Base-by-base conservation (phyloP, 2,113 vertebrate genomes). In the Seriola rivoliana region DNA sequence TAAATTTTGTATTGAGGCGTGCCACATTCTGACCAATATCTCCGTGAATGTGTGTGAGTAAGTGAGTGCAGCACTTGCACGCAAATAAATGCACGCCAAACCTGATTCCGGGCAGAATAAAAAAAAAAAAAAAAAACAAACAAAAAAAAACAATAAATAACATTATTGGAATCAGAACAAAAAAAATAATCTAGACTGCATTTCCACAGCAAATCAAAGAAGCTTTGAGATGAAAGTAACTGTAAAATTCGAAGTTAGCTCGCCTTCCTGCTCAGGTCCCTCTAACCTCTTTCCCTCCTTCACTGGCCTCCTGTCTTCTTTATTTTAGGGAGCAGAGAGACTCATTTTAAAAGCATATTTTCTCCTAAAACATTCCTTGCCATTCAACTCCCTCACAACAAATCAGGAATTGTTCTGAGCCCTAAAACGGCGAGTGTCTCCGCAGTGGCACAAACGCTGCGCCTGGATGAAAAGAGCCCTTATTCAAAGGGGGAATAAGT, bases 11-110 rank as follows among this genome's bases (percentile, higher is more conserved):
- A 95, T 95, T 93, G 94, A 95, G 96, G 95, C 94, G 90, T 95
- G 96, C 95, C 96, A 96, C 95, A 97, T 97, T 97, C 96, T 95
- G 94, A 95, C 93, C 95, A 94, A 81, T 88, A 92, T 88, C 84
- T 89, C 72, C 48, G 42, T 66, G 63, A 63, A 46, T 71, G 80
- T 38, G 67, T 66, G 58, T 52, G 73, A 80, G 55, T 25, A 23
- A 71, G 57, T 10, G 50, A 75, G 75, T 29, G 82, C 38, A 59
- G 62, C 55, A 58, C 71, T 76, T 52, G 85, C 87, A 90, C 82
- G 83, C 86, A 81, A 81, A 70, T 69, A 83, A 73, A 2, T 1
- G 23, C 32, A 84, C 42, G 40, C 77, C 16, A 78, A 48, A 13
- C 21, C 67, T 48, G 34, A 75, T 54, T 59, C 66, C 57, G 5